Percentiles rank a stretch among this genome's conserved stretches.
Conservation (phyloP, 2,797 vertebrate genomes). For the Margarornis squamiger region DNA sequence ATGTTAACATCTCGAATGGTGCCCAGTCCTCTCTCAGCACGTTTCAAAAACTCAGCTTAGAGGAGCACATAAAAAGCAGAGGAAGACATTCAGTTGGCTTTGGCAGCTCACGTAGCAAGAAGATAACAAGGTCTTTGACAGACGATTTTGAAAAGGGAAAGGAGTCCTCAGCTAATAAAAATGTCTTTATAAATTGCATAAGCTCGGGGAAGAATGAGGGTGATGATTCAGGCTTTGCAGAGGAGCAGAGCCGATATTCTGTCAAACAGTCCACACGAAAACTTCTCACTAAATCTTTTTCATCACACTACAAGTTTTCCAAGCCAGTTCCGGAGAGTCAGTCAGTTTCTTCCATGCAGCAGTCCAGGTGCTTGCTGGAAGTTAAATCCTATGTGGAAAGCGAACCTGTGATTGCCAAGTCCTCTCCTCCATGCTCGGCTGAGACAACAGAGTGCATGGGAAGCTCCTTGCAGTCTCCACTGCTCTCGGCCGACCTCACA, state of each 20-base stretch:
- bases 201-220: conserved; percentile 91
- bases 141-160: conserved; percentile 91
- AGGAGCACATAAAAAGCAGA: conserved; percentile 82
- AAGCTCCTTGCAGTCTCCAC: conserved; percentile 88
- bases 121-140: conserved; percentile 91
- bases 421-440: conserved; percentile 79
- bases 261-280: conserved; percentile 86
- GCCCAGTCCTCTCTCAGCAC: conserved; percentile 72
- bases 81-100: conserved; percentile 89
- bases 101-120: conserved; percentile 88
- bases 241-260: conserved; percentile 83
- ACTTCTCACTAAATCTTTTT: conserved; percentile 93
- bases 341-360: conserved; percentile 71
- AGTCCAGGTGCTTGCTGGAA: conserved; percentile 68
- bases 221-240: conserved; percentile 93
- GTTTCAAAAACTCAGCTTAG: conserved; percentile 73
- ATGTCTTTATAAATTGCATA: conserved; percentile 96
- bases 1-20: conserved; percentile 76
- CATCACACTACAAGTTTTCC: conserved; percentile 90
- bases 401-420: conserved; percentile 71
- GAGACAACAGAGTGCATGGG: conserved; percentile 81
- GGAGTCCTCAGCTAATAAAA: conserved; percentile 84
- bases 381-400: conserved; percentile 63
- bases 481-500: conserved; percentile 92
- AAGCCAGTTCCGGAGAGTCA: conserved; percentile 74